Conservation (phyloP, 2,797 vertebrate species). For the Poeciliopsis paucimaculata region DNA sequence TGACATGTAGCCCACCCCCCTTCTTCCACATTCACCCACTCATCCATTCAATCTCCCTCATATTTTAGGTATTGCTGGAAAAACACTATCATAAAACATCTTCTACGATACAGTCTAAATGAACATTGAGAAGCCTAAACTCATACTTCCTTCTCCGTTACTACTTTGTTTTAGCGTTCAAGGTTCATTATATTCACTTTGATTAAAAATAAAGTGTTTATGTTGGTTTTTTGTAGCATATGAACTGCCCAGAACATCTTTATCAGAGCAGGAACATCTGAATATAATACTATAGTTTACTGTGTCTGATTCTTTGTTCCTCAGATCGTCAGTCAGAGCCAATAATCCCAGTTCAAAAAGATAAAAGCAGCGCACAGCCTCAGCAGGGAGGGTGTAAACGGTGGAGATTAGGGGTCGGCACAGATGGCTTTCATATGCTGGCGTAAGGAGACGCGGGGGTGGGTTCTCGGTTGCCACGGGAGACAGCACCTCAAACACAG, state of each 20-base stretch:
- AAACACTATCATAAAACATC: neutral
- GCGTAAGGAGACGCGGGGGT: conserved; percentile 57
- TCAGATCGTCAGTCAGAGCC: conserved; percentile 27
- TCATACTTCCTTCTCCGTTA: conserved; percentile 24
- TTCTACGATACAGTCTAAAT: conserved; percentile 12
- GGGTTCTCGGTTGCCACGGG: conserved; percentile 70
- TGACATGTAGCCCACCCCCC: neutral
- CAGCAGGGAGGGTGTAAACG: conserved; percentile 50
- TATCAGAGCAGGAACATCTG: conserved; percentile 14
- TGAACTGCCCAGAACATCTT: neutral
- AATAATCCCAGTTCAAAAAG: conserved; percentile 28
- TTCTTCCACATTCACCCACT: neutral
- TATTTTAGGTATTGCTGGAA: neutral
- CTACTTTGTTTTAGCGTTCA: conserved; percentile 37
- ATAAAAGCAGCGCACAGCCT: conserved; percentile 45
- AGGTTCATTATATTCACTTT: neutral
- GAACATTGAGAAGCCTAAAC: conserved; percentile 25
- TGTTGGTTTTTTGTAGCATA: conserved; percentile 12
- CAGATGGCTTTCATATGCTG: conserved; percentile 78
- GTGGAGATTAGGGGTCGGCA: conserved; percentile 66
- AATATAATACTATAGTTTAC: conserved; percentile 32
- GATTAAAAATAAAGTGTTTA: conserved; percentile 19
- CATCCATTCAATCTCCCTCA: neutral
- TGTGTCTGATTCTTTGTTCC: conserved; percentile 51
- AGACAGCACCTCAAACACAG: conserved; percentile 66